Evolutionary conservation across 2,888 invertebrate species (phyloP), one percentile per base, ranked within the genome.

Genomic region (Eulithis testata): DNA sequence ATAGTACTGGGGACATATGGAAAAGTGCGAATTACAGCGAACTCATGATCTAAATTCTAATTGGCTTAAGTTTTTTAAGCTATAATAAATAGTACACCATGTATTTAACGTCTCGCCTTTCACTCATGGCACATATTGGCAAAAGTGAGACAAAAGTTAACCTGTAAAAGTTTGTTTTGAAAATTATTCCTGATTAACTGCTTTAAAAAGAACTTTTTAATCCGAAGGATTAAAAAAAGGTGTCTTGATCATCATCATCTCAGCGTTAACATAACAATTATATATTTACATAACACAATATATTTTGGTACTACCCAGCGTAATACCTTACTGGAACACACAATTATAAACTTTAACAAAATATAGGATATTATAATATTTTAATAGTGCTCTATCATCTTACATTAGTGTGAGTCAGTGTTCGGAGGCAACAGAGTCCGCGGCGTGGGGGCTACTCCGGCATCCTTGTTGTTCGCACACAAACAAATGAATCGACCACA

Each of bases 321-420:
- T 71, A 81, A 78, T 85, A 85, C 85, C 87, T 88, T 86, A 87
- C 74, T 82, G 85, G 85, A 73, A 89, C 86, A 87, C 85, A 86
- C 88, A 88, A 84, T 81, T 82, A 87, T 85, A 90, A 91, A 88
- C 90, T 89, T 83, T 91, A 92, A 93, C 91, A 93, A 93, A 93
- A 93, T 93, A 93, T 91, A 92, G 87, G 89, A 86, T 83, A 86
- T 84, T 79, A 78, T 77, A 83, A 84, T 86, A 87, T 82, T 89
- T 85, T 85, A 82, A 85, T 85, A 89, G 85, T 87, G 89, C 87
- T 88, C 86, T 87, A 87, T 84, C 86, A 86, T 86, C 90, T 89
- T 88, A 90, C 76, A 86, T 83, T 84, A 86, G 77, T 81, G 88
- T 84, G 86, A 83, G 66, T 82, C 77, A 79, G 80, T 82, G 83